Base-by-base conservation (phyloP, 2,797 vertebrate species). In the Siniperca undulata region DNA sequence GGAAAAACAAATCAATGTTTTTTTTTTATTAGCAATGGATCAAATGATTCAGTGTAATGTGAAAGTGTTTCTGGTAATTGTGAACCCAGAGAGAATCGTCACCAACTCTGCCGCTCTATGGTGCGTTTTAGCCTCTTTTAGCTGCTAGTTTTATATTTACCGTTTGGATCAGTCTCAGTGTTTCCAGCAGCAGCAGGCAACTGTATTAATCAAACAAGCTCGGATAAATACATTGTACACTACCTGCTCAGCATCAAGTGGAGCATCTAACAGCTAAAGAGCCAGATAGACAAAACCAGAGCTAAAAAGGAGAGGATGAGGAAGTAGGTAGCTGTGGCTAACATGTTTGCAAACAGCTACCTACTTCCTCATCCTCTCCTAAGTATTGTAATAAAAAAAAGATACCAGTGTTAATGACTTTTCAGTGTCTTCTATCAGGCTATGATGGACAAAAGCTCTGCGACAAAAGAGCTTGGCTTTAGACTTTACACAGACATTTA, bases 51-150 rank as follows among this genome's bases (percentile, higher is more conserved):
- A 61, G 7, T 59, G 6, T 62, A 50, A 34, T 40, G 55, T 44
- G 3, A 53, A 61, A 22, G 12, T 69, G 10, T 67, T 38, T 75
- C 11, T 74, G 65, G 38, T 19, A 13, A 5, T 44, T 61, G 19
- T 16, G 4, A 60, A 48, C 24, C 6, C 2, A 16, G 24, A 3
- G 13, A 16, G 20, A 62, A 34, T 30, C 8, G 16, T 48, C 17
- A 20, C 4, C 17, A 66, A 16, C 17, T 50, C 53, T 59, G 40
- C 20, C 46, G 55, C 11, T 55, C 12, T 56, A 5, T n/a, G 73
- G 5, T 44, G 60, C 7, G 4, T 61, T 70, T 70, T n/a, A 70
- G 44, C 24, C n/a, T 56, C 55, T 77, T n/a, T 68, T n/a, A 52
- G 30, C 66, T 50, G 3, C 1, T 4, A 6, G 1, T 68, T 60